These are phyloP conservation scores for Stramonita haemastoma DNA, from an alignment of 2,888 invertebrate genomes.

Conservation along the genomic window DNA sequence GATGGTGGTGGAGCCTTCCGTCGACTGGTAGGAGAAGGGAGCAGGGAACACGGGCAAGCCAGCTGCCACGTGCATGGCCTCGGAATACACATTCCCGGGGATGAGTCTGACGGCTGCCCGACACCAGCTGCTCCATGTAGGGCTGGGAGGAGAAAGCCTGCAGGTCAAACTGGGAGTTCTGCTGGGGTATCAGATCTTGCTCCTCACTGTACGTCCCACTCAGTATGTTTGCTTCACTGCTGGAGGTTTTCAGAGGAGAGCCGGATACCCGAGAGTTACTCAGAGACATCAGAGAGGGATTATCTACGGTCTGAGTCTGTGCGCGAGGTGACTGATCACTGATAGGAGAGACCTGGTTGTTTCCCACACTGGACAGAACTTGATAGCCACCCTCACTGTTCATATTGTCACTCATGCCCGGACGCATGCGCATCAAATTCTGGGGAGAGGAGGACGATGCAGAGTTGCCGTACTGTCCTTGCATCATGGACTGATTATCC, in stretches of 20 bases:
- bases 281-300: slow-evolving; percentile 27
- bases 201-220: slow-evolving; percentile 34
- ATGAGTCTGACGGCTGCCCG: slow-evolving; percentile 47
- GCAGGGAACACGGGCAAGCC: slow-evolving; percentile 39
- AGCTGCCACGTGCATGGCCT: slow-evolving; percentile 42
- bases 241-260: not conserved
- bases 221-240: slow-evolving; percentile 17
- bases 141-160: slow-evolving; percentile 49
- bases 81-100: slow-evolving; percentile 38
- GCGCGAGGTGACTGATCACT: slow-evolving; percentile 37
- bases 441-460: slow-evolving; percentile 39
- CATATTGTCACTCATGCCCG: slow-evolving; percentile 25
- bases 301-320: slow-evolving; percentile 35
- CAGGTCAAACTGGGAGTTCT: slow-evolving; percentile 45
- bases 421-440: slow-evolving; percentile 34
- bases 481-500: slow-evolving; percentile 40
- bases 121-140: slow-evolving; percentile 54
- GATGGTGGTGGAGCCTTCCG: slow-evolving; percentile 56
- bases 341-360: slow-evolving; percentile 40
- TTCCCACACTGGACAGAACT: slow-evolving; percentile 40
- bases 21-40: slow-evolving; percentile 37
- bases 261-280: not conserved
- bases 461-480: slow-evolving; percentile 36
- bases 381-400: slow-evolving; percentile 34
- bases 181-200: slow-evolving; percentile 37